A percentile compares a stretch with the other conserved stretches of the same genome.
Evolutionary conservation across 2,888 invertebrate species (phyloP).

Genomic region (Drosophila prostipennis): DNA sequence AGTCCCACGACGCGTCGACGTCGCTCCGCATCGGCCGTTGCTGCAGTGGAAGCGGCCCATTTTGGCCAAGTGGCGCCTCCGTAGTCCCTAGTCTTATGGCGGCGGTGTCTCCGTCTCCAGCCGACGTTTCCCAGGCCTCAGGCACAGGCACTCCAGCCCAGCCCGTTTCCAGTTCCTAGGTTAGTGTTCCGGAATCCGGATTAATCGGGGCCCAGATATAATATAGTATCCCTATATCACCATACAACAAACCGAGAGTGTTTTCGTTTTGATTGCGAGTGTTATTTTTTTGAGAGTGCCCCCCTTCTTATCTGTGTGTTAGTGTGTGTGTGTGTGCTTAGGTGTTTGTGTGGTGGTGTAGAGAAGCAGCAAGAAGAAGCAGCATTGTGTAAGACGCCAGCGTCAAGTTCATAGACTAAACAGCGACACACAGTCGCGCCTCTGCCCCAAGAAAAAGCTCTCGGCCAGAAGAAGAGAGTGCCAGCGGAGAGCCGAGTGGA

Average conservation of each 20-base stretch:
- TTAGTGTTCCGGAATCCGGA: slow-evolving; percentile 1
- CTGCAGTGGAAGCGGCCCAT: slow-evolving; percentile 41
- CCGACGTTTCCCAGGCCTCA: background rate
- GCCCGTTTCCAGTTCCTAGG: slow-evolving; percentile 12
- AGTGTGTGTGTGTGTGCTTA: slow-evolving; percentile 3
- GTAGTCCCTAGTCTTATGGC: slow-evolving; percentile 6
- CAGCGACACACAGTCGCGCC: slow-evolving; percentile 46
- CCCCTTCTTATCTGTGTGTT: background rate
- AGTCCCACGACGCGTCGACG: slow-evolving; percentile 67
- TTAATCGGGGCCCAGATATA: background rate
- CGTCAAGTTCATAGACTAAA: slow-evolving; percentile 59
- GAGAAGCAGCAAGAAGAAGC: slow-evolving; percentile 15
- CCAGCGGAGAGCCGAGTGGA: background rate
- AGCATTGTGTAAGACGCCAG: slow-evolving; percentile 37
- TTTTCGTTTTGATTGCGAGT: background rate
- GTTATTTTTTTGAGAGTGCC: slow-evolving; percentile 8
- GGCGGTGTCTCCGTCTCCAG: too few relatives aligned
- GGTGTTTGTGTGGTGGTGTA: background rate
- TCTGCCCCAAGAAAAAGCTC: slow-evolving; percentile 32
- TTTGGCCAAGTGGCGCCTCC: slow-evolving; percentile 39
- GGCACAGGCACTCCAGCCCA: background rate
- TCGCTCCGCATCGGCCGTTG: slow-evolving; percentile 46
- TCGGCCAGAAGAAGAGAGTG: background rate
- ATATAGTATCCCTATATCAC: background rate
- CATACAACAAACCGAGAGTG: background rate